A percentile compares a stretch with the other conserved stretches of the same genome.
These are phyloP conservation scores for Trichogramma dendrolimi DNA, from an alignment of 2,888 invertebrate genomes.

Conservation along the genomic window DNA sequence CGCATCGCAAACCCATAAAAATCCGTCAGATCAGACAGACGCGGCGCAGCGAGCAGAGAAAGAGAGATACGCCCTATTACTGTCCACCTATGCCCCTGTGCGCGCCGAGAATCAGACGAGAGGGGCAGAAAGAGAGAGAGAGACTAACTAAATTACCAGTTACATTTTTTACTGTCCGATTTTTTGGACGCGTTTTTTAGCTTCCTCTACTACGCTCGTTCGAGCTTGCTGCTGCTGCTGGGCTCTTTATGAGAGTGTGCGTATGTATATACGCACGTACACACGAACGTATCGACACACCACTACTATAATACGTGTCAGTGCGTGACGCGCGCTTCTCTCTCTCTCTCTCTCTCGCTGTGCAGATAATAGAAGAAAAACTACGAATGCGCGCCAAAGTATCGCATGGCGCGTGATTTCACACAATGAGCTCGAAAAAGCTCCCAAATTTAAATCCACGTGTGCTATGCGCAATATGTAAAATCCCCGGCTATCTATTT, in stretches of 20 bases:
- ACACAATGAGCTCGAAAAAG: background rate
- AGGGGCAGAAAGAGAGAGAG: slow-evolving; percentile 34
- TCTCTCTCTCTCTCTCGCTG: background rate
- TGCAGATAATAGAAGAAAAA: slow-evolving; percentile 15
- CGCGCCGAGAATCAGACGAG: slow-evolving; percentile 27
- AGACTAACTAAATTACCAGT: slow-evolving; percentile 52
- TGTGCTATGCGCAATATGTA: no score
- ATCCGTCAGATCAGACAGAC: slow-evolving; percentile 49
- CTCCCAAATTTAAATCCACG: no score
- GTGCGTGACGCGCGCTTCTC: background rate
- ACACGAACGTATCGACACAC: no score
- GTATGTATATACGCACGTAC: no score
- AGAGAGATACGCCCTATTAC: slow-evolving; percentile 50
- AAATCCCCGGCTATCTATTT: no score
- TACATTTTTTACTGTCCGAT: slow-evolving; percentile 51
- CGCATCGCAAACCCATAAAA: slow-evolving; percentile 51
- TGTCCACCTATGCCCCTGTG: slow-evolving; percentile 42
- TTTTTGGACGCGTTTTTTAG: slow-evolving; percentile 45
- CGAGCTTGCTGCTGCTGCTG: slow-evolving; percentile 28
- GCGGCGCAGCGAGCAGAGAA: slow-evolving; percentile 23
- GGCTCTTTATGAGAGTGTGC: slow-evolving; percentile 1
- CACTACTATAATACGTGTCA: no score
- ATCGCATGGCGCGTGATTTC: slow-evolving; percentile 1
- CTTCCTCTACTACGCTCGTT: slow-evolving; percentile 17
- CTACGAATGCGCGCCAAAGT: background rate